Conservation (phyloP, 2,113 vertebrate species). For the Rhineura floridana region DNA sequence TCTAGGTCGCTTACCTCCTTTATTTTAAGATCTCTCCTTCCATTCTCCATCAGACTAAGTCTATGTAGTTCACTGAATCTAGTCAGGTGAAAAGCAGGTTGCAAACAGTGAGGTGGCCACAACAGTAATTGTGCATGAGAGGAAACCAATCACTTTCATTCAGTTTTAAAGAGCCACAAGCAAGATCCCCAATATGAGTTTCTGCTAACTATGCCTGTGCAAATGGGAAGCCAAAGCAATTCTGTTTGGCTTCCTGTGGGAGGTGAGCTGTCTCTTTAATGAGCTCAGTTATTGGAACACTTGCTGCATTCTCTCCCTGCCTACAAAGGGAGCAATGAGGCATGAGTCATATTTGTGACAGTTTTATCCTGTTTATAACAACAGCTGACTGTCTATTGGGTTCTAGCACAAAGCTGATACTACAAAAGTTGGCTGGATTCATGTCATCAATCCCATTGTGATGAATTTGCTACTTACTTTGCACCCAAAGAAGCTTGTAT, state of each 20-base stretch:
- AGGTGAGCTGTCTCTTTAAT: constrained; percentile 2
- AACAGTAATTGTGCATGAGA: not conserved
- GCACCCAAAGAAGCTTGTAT: not conserved
- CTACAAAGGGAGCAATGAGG: not conserved
- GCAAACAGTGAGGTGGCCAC: not conserved
- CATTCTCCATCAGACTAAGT: not conserved
- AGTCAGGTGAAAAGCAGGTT: not conserved
- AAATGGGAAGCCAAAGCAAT: not conserved
- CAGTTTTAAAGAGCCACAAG: not conserved
- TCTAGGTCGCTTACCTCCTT: not conserved
- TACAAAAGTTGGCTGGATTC: not conserved
- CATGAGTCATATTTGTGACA: constrained; percentile 20
- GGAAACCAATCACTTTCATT: not conserved
- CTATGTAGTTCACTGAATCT: not conserved
- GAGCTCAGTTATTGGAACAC: constrained; percentile 7
- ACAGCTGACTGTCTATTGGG: constrained; percentile 14
- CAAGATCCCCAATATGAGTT: not conserved
- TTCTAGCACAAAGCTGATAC: constrained; percentile 1
- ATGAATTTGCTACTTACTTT: not conserved
- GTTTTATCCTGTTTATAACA: constrained; percentile 6
- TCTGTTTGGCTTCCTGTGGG: not conserved
- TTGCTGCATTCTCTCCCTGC: not conserved
- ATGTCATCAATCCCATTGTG: not conserved
- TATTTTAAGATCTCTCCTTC: not conserved
- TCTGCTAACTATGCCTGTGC: not conserved